phyloP scores from a whole-genome alignment of 2,888 invertebrate species.

The Sympetrum striolatum region DNA sequence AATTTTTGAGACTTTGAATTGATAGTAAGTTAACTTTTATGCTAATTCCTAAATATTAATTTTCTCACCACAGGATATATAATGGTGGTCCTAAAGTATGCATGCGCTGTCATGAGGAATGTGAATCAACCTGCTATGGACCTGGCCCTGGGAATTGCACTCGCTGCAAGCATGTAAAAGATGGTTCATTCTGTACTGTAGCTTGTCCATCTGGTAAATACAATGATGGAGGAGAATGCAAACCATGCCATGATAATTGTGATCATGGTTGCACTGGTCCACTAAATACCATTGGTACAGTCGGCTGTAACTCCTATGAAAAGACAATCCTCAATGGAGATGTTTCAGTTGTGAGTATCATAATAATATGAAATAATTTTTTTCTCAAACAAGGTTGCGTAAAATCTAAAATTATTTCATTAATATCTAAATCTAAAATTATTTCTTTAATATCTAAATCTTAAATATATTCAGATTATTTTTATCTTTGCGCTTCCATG shows the following conservation, averaged over 20 bases:
- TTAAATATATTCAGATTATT: no score
- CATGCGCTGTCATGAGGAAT: slow-evolving; percentile 87
- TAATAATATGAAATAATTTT: neutral
- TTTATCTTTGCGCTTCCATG: no score
- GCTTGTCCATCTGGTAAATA: slow-evolving; percentile 86
- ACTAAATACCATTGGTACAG: slow-evolving; percentile 77
- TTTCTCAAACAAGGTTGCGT: no score
- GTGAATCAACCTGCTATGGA: slow-evolving; percentile 83
- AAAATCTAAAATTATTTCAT: no score
- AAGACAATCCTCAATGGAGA: slow-evolving; percentile 83
- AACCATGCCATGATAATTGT: slow-evolving; percentile 84
- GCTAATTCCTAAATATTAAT: neutral
- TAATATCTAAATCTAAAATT: no score
- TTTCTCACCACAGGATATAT: slow-evolving; percentile 73
- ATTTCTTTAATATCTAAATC: no score
- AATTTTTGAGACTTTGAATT: neutral
- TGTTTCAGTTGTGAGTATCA: slow-evolving; percentile 65
- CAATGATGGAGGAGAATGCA: slow-evolving; percentile 71
- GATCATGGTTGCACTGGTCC: slow-evolving; percentile 92
- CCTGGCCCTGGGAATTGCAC: slow-evolving; percentile 87
- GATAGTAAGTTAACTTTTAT: neutral
- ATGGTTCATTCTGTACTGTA: slow-evolving; percentile 88
- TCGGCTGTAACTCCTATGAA: slow-evolving; percentile 90
- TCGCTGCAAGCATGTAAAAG: slow-evolving; percentile 82
- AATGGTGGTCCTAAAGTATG: slow-evolving; percentile 79